Evolutionary conservation across 2,888 invertebrate genomes (phyloP).

Genomic region (Meganola albula): DNA sequence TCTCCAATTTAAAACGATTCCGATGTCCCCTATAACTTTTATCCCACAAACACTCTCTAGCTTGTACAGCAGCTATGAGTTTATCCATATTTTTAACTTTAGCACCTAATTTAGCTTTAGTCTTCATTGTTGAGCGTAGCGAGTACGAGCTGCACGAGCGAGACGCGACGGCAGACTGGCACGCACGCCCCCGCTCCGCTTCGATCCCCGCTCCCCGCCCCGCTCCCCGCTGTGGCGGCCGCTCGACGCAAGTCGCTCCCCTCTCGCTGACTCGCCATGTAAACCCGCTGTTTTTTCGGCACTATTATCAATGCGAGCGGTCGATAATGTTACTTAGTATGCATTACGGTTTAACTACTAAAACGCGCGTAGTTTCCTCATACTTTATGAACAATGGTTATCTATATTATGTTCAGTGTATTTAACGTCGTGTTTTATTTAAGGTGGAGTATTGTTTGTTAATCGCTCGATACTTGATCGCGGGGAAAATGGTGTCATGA

Average conservation of each 20-base stretch:
- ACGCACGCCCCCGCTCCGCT: conserved; percentile 48
- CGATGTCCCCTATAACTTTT: conserved; percentile 66
- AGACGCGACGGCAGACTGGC: conserved; percentile 34
- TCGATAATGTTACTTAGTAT: too few species aligned
- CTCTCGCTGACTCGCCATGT: conserved; percentile 35
- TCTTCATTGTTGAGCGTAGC: conserved; percentile 51
- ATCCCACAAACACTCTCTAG: conserved; percentile 69
- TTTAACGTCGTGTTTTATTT: too few species aligned
- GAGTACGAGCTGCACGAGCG: conserved; percentile 57
- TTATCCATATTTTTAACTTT: conserved; percentile 67
- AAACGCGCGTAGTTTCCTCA: conserved; percentile 1
- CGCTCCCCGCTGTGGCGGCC: conserved; percentile 33
- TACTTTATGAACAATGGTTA: too few species aligned
- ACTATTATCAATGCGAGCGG: neutral
- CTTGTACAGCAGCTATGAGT: conserved; percentile 69
- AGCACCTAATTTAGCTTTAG: conserved; percentile 55
- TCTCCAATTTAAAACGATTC: conserved; percentile 66
- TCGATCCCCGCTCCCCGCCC: conserved; percentile 30
- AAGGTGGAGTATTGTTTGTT: too few species aligned
- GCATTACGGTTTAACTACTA: too few species aligned
- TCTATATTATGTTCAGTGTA: too few species aligned
- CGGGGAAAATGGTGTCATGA: too few species aligned
- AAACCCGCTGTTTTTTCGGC: conserved; percentile 24
- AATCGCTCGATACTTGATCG: too few species aligned
- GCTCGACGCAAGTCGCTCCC: conserved; percentile 27